Conservation (phyloP, 2,113 vertebrate species). For the Mobula hypostoma region DNA sequence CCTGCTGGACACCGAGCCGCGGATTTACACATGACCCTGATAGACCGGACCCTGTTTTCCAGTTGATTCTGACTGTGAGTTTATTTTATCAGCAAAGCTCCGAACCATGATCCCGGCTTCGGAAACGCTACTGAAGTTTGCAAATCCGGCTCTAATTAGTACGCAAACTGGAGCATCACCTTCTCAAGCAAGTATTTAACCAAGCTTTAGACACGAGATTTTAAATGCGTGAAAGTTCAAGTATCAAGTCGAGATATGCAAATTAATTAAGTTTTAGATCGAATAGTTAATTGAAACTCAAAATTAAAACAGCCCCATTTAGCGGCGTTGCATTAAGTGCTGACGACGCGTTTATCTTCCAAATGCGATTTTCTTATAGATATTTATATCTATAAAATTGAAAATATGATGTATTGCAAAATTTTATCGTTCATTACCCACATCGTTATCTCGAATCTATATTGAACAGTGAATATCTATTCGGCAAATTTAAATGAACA, state of each 20-base stretch:
- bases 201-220: neutral
- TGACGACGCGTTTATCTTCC: neutral
- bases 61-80: neutral
- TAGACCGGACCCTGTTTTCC: neutral
- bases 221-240: too few relatives aligned
- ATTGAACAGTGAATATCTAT: neutral
- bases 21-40: neutral
- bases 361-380: neutral
- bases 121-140: neutral
- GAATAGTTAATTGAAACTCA: too few relatives aligned
- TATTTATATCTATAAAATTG: neutral
- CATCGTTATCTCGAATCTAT: neutral
- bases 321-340: neutral
- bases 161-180: neutral
- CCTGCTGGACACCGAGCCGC: neutral
- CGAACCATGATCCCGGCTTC: slow-evolving; percentile 21
- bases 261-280: neutral
- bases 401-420: neutral
- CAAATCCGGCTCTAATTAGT: neutral
- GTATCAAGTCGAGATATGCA: too few relatives aligned
- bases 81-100: neutral
- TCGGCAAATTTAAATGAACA: neutral
- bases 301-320: neutral
- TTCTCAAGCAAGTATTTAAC: neutral
- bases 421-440: neutral